Base-by-base conservation (phyloP, 2,797 vertebrate species). In the Hyperoplus immaculatus region DNA sequence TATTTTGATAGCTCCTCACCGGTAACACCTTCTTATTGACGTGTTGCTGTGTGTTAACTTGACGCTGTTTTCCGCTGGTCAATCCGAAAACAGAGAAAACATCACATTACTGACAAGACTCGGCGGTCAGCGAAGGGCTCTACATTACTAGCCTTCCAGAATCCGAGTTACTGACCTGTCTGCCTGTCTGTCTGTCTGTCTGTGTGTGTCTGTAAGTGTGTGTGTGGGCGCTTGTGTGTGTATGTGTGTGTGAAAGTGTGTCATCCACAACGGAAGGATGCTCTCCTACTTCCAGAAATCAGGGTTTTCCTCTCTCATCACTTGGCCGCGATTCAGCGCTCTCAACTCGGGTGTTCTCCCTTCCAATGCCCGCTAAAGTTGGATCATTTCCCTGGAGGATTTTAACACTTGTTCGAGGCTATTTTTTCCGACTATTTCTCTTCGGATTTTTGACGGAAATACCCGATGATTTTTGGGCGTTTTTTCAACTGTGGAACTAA, bases 281-380 rank as follows among this genome's bases (percentile, higher is more conserved):
- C 81, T 82, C 43, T 69, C 76, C 77, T 63, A 70, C 72, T 62
- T 42, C 77, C 76, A 55, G 43, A 88, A 89, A 72, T 75, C 86
- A 76, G 80, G 67, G 71, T 80, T 85, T 66, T 72, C 72, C 84
- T 84, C 86, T 57, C n/a, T 67, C 66, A 36, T 80, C 69, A 47
- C 69, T 80, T 68, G 78, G 82, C 58, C 84, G 85, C 84, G 84
- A 89, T 89, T 87, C 88, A 75, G 84, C 80, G 75, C 74, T 65
- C 8, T 70, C 75, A 69, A 13, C 46, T 56, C 75, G 56, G 78
- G 21, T 72, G 65, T 82, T 55, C 76, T 76, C 65, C 21, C 50
- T 59, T 77, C 47, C 80, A 81, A 83, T 66, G 57, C 69, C 78
- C 83, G 85, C 83, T 83, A 72, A 81, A 85, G 68, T 81, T 75